Evolutionary conservation across 2,113 vertebrate species (phyloP).

Genomic region (Petaurus breviceps): DNA sequence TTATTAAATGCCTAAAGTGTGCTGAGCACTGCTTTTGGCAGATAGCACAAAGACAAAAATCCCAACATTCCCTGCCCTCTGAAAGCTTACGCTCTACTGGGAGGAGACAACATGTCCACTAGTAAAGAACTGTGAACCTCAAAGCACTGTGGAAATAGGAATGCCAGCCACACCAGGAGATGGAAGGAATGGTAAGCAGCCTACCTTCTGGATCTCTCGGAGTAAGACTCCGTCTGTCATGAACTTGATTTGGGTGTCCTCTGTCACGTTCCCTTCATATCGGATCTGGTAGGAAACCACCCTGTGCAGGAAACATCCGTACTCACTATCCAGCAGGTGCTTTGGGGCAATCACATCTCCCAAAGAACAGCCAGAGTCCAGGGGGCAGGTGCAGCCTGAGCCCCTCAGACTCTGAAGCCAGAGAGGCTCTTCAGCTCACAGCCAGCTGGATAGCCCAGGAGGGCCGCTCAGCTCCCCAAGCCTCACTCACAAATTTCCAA

Average conservation of each 20-base stretch:
- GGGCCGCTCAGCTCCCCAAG: not conserved
- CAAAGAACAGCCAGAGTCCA: fast-evolving
- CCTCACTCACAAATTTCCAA: not conserved
- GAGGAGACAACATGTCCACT: not conserved
- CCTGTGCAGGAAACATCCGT: slow-evolving; percentile 77
- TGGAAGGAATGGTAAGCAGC: fast-evolving
- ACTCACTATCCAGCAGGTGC: not conserved
- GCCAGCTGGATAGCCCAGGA: too few relatives aligned
- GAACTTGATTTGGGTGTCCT: slow-evolving; percentile 96
- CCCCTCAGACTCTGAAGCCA: not conserved
- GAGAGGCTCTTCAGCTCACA: not conserved
- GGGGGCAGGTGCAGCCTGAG: too few relatives aligned
- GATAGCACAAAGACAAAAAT: not conserved
- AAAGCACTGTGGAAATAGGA: not conserved
- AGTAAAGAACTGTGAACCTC: not conserved
- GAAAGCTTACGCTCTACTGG: not conserved
- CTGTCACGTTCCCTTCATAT: slow-evolving; percentile 93
- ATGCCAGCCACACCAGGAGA: fast-evolving
- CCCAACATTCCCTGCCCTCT: fast-evolving
- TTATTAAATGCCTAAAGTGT: not conserved
- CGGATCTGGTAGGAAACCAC: slow-evolving; percentile 97
- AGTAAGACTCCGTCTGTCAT: slow-evolving; percentile 98
- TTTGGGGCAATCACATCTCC: not conserved
- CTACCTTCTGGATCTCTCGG: slow-evolving; percentile 96
- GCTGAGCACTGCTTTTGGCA: not conserved